Percentiles rank a stretch among this genome's conserved stretches.
Conservation (phyloP, 2,797 vertebrate genomes). For the Coendou prehensilis region DNA sequence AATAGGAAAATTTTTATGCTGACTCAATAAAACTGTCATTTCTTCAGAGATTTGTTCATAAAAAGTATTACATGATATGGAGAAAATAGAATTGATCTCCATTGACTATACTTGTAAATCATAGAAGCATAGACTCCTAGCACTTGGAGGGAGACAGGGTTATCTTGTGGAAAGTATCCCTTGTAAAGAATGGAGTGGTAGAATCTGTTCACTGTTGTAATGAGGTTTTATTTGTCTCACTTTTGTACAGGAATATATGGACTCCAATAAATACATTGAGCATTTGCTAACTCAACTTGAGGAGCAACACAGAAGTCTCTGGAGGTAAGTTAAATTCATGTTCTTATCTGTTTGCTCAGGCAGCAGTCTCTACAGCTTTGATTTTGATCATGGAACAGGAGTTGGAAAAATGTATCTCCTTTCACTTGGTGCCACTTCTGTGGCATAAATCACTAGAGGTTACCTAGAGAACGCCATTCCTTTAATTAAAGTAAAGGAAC, state of each 20-base stretch:
- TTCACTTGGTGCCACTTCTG: not conserved
- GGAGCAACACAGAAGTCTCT: constrained; percentile 93
- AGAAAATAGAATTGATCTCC: not conserved
- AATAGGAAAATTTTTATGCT: not conserved
- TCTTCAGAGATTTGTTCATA: not conserved
- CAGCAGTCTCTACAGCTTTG: not conserved
- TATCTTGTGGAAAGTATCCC: not conserved
- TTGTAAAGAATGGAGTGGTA: not conserved
- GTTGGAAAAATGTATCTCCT: constrained; percentile 33
- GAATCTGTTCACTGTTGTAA: not conserved
- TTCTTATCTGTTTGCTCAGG: not conserved
- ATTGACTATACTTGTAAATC: not conserved
- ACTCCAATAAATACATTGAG: constrained; percentile 94
- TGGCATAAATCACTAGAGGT: not conserved
- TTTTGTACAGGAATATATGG: constrained; percentile 93
- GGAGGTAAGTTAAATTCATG: constrained; percentile 90
- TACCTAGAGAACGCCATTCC: not conserved
- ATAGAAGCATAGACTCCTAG: not conserved
- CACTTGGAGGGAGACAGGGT: not conserved
- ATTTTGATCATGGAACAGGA: constrained; percentile 17
- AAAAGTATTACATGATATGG: not conserved
- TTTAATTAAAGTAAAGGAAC: constrained; percentile 20
- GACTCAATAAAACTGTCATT: not conserved
- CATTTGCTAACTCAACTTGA: constrained; percentile 94
- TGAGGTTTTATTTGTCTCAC: constrained; percentile 14